Conservation (phyloP, 2,113 vertebrate species). For the Corythornis madagascariensis region DNA sequence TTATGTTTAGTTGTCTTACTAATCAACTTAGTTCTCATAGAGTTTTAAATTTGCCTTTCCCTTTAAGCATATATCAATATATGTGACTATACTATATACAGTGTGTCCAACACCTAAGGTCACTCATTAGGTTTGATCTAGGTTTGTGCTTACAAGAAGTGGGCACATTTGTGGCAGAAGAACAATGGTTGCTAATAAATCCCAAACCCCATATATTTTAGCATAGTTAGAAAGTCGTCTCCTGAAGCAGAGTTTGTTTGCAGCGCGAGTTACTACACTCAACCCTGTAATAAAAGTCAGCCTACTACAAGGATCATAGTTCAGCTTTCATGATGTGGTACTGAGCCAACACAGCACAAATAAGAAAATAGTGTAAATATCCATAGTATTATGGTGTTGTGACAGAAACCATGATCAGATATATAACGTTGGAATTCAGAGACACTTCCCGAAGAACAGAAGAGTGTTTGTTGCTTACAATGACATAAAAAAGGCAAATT, state of each 20-base stretch:
- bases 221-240: neutral
- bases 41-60: neutral
- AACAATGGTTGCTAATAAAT: rapidly evolving
- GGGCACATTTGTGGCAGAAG: neutral
- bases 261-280: neutral
- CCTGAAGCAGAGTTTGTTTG: neutral
- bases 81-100: rapidly evolving
- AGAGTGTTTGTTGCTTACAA: neutral
- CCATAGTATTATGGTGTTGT: rapidly evolving
- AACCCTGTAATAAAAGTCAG: neutral
- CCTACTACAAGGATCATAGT: neutral
- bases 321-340: neutral
- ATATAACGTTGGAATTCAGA: neutral
- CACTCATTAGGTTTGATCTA: neutral
- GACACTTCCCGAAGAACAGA: neutral
- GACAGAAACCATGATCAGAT: neutral
- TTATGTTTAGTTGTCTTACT: neutral
- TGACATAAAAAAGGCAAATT: neutral
- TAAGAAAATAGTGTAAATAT: neutral
- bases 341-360: neutral
- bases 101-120: rapidly evolving
- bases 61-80: neutral
- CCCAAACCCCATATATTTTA: neutral
- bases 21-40: neutral
- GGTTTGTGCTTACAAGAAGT: rapidly evolving